Evolutionary conservation across 2,113 vertebrate genomes (phyloP), one percentile per base, ranked within the genome.

Genomic region (Cynoglossus semilaevis): DNA sequence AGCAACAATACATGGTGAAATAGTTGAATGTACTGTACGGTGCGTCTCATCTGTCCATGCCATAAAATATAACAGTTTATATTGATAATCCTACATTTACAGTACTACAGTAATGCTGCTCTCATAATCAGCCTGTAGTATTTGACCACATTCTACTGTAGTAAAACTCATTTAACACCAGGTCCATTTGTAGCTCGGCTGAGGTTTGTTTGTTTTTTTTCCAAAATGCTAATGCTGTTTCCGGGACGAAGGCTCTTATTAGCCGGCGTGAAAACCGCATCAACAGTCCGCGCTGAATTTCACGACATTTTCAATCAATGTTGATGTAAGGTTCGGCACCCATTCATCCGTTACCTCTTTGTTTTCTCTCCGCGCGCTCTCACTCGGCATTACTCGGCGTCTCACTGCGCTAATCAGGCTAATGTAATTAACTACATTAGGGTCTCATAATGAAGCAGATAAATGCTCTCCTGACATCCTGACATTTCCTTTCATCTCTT

Each of bases 381-480:
- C 47, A 18, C 18, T 9, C 18, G 41, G 0, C 0, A 13, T n/a
- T 2, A 54, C 48, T 7, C 7, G 41, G 0, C 0, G 13, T 29
- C 22, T 16, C 5, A 40, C 46, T 67, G 34, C 49, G 48, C 36
- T 19, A 53, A 55, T 36, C 22, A 22, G 10, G 37, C 19, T 51
- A 41, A 40, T 7, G 53, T 58, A 66, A 68, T 72, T 63, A 72
- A 69, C 63, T 51, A 45, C 16, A 54, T 53, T 16, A 65, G 70
- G 11, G 38, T 41, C 37, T 38, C 22, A 29, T 29, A 29, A 29
- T 29, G 22, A 29, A 51, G 66, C 34, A 22, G 55, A 48, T 73
- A 45, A 79, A 69, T 16, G 58, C 58, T 62, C 67, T 65, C 49
- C 15, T 66, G 50, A 47, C 17, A 17, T 38, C 46, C 34, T 35